Percentiles rank a stretch among this genome's conserved stretches.
Conservation (phyloP, 2,888 invertebrate genomes). For the Priocnemis perturbator region DNA sequence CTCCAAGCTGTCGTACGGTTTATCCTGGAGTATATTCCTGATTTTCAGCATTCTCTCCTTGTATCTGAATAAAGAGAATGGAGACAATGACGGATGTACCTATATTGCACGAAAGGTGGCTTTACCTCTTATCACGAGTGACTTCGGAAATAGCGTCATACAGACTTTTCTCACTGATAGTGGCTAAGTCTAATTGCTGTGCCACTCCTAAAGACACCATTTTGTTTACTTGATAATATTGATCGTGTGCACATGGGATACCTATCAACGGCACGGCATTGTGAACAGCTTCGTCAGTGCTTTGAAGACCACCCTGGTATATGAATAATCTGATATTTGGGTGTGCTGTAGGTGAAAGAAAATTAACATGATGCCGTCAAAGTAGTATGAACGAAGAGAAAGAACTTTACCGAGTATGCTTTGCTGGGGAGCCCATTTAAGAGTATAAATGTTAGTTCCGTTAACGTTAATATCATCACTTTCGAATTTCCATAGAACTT, state of each 20-base stretch:
- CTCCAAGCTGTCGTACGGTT: constrained; percentile 45
- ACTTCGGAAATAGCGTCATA: constrained; percentile 39
- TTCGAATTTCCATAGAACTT: constrained; percentile 58
- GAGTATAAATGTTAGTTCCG: constrained; percentile 46
- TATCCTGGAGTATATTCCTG: constrained; percentile 34
- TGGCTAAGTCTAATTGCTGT: constrained; percentile 25
- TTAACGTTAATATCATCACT: constrained; percentile 21
- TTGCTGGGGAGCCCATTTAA: constrained; percentile 56
- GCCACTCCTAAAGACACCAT: constrained; percentile 48
- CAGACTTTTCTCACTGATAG: constrained; percentile 34
- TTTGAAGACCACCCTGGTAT: constrained; percentile 62
- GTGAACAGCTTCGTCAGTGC: constrained; percentile 58
- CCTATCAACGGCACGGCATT: constrained; percentile 56
- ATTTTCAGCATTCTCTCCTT: constrained; percentile 44
- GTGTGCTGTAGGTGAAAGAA: constrained; percentile 44
- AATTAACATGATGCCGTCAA: neutral
- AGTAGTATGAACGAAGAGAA: too few relatives aligned
- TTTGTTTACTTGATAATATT: constrained; percentile 42
- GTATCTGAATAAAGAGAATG: constrained; percentile 43
- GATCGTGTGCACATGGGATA: constrained; percentile 55
- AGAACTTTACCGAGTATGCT: constrained; percentile 49
- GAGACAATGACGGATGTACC: too few relatives aligned
- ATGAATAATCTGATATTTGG: constrained; percentile 60
- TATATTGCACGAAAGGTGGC: too few relatives aligned
- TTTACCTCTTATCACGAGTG: constrained; percentile 45